Evolutionary conservation across 2,797 vertebrate species (phyloP), one percentile per base, ranked within the genome.

Genomic region (Sebastes iracundus): DNA sequence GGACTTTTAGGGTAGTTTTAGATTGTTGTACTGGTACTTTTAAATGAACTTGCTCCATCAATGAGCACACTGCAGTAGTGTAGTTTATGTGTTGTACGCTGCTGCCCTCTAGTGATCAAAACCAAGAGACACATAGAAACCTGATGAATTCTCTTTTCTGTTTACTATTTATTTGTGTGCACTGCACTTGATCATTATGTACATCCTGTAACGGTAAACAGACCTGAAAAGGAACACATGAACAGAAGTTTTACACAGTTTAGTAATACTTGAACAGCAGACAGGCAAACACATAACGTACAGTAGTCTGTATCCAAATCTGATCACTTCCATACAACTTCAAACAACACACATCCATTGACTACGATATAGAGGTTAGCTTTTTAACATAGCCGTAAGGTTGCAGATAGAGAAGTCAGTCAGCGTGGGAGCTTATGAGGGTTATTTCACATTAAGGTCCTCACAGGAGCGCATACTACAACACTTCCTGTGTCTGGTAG

Each of bases 241-340:
- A 96, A 97, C 93, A 95, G 93, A 94, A 91, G 69, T 95, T 88
- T 94, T 95, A 97, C 97, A 96, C 88, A 82, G 95, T 97, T 96
- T 96, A 97, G 94, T 93, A 96, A 96, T 94, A 96, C 95, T 94
- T 97, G 95, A 97, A 97, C 96, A 97, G 96, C 97, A 96, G 97
- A 98, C 97, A 94, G 96, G 97, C 97, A 96, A 95, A 96, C 93
- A 98, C 96, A 93, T 91, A 75, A 90, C 82, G 53, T 91, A 92
- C 87, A 86, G 85, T 77, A 96, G 85, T 95, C 82, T 96, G 95
- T 94, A 95, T 96, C 95, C 96, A 95, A 96, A 90, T 87, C 82
- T 30, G 82, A 90, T 94, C 95, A 95, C 96, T 91, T 92, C 91
- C 95, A 95, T 94, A 95, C 92, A 84, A 88, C 86, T 95, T 94